These are phyloP conservation scores for Camelus dromedarius DNA, from an alignment of 2,113 vertebrate species.

Conservation along the genomic window DNA sequence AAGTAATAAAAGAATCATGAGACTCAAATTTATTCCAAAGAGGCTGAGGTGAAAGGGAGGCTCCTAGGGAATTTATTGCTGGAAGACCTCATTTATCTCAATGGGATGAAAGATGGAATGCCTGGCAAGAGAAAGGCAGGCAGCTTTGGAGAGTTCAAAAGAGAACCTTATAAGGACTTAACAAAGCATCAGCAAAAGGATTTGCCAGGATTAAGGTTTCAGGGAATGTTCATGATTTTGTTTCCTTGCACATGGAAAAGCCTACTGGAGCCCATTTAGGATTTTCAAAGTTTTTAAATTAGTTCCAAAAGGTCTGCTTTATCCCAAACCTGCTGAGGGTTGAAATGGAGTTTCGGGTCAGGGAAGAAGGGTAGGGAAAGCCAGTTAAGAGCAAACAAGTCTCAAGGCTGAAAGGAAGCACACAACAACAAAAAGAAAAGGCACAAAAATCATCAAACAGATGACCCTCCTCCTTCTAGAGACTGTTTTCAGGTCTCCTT, in stretches of 20 bases:
- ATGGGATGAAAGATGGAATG: background rate
- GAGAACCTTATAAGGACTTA: background rate
- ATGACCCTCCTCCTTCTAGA: background rate
- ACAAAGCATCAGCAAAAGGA: background rate
- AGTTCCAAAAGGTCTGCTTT: background rate
- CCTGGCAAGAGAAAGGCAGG: background rate
- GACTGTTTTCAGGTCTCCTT: background rate
- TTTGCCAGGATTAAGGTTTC: background rate
- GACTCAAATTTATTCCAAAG: background rate
- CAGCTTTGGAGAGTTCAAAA: background rate
- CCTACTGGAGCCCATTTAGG: background rate
- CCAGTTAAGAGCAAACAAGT: background rate
- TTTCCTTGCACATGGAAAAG: background rate
- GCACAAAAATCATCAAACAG: background rate
- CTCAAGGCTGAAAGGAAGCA: background rate
- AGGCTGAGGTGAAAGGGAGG: background rate
- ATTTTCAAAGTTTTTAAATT: conserved; percentile 26
- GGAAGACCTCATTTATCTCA: conserved; percentile 16
- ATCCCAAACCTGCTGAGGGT: background rate
- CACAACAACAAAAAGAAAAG: background rate
- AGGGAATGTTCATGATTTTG: background rate
- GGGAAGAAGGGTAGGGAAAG: background rate
- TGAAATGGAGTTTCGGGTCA: conserved; percentile 2
- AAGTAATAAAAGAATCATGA: background rate
- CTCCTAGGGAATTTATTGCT: background rate